Evolutionary conservation across 2,888 invertebrate genomes (phyloP).

Genomic region (Hydrotaea diabolus): DNA sequence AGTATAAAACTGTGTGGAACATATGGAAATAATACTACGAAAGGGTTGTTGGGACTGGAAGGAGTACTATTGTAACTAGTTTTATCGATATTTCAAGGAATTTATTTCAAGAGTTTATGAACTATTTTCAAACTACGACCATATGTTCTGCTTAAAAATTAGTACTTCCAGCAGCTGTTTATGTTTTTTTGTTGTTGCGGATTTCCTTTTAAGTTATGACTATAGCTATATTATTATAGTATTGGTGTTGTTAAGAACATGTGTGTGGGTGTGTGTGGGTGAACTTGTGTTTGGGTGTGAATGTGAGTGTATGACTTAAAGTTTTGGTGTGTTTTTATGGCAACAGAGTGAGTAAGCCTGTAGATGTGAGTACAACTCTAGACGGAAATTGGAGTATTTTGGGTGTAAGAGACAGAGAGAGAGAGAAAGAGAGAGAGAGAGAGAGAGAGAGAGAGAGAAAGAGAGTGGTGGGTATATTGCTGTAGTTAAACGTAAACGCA

Average conservation of each 20-base stretch:
- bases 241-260: too few relatives aligned
- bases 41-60: too few relatives aligned
- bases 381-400: too few relatives aligned
- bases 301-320: neutral
- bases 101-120: neutral
- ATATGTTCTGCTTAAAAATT: neutral
- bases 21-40: too few relatives aligned
- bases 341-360: too few relatives aligned
- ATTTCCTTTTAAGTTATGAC: neutral
- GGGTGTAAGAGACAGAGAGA: neutral
- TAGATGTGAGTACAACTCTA: too few relatives aligned
- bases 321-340: slow-evolving; percentile 20
- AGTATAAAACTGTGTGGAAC: too few relatives aligned
- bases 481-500: slow-evolving; percentile 34
- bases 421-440: neutral
- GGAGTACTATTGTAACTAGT: neutral
- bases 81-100: too few relatives aligned
- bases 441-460: neutral
- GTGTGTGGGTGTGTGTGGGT: slow-evolving; percentile 15
- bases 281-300: slow-evolving; percentile 6
- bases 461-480: slow-evolving; percentile 17
- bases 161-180: neutral
- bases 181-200: neutral
- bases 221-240: too few relatives aligned
- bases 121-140: slow-evolving; percentile 17